Evolutionary conservation across 2,113 vertebrate genomes (phyloP), one percentile per base, ranked within the genome.

Genomic region (Triplophysa tibetana): DNA sequence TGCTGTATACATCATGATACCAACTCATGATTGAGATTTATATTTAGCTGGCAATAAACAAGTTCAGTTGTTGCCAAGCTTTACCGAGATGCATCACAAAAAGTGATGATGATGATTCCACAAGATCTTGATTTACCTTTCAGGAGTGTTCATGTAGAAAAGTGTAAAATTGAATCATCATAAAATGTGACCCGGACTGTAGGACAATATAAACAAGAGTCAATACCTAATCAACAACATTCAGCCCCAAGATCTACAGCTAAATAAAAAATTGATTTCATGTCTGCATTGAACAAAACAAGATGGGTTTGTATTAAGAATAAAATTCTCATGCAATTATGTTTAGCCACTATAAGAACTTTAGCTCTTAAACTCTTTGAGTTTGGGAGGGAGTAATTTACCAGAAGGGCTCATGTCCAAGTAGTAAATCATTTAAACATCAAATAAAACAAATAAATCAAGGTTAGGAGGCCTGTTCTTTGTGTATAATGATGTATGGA

Each of bases 151-250:
- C 76, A 84, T 86, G 78, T 69, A 87, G 72, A 82, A 83, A 86
- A 85, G 45, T 0, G 85, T 85, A 88, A 85, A 86, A 88, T 82
- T 82, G 84, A 91, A 86, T 91, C 86, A 88, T 91, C 88, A 89
- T 84, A 80, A 84, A 84, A 84, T 78, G 84, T 86, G 86, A 91
- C 91, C 91, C 90, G 89, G 89, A 86, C 87, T 89, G 90, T 88
- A 87, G 89, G 87, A 86, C 87, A 87, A 84, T 84, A 88, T 81
- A 90, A 86, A 82, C 70, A 66, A 84, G 67, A 26, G 45, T 78
- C 43, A 66, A 70, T 75, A 77, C 16, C 10, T 16, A 56, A 43
- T 84, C 83, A 91, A 90, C 83, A 91, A 90, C 88, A 86, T 74
- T 88, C 21, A 76, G 75, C 70, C 75, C 79, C 78, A 77, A 84